Evolutionary conservation across 2,888 invertebrate species (phyloP), one percentile per base, ranked within the genome.

Genomic region (Cylloceria caligata): DNA sequence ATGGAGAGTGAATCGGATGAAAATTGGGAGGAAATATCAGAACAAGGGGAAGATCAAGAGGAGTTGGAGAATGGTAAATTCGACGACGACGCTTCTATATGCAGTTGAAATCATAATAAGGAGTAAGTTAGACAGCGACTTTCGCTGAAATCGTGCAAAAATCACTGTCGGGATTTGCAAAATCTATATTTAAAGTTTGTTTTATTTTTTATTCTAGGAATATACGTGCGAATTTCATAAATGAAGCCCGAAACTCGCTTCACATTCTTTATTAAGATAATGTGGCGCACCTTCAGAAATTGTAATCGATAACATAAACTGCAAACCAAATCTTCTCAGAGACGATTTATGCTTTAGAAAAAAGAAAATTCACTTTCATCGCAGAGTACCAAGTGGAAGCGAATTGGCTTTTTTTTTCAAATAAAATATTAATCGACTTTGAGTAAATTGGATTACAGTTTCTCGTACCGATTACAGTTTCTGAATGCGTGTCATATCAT

Each of bases 21-120:
- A 9, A 89, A 90, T 84, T 92, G 92, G 92, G 91, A 91, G 74
- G 92, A 92, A 81, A 88, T 90, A 55, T 91, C 91, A 0, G 90
- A 92, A 83, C 88, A 88, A 47, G 90, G 90, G 13, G 86, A 87
- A 5, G 84, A 83, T 42, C 86, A 90, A 68, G 89, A 89, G 47
- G 89, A 89, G 49, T 77, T 86, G 24, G 89, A 89, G 60, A 89
- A 89, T 75, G 87, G 87, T 49, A 88, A 87, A 86, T 89, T 88
- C 6, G 89, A 89, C 60, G 89, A 90, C 47, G 86, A 89, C 49
- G 85, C 83, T 62, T 90, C 89, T 16, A 87, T 88, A 84, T 87
- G 86, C 83, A 88, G 88, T 88, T 90, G 84, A 88, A 85, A 73
- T 75, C 60, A 83, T 72, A 13, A 47, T 49, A 30, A 71, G 71